These are phyloP conservation scores for Cyclura pinguis DNA, from an alignment of 2,797 vertebrate species.

Conservation along the genomic window DNA sequence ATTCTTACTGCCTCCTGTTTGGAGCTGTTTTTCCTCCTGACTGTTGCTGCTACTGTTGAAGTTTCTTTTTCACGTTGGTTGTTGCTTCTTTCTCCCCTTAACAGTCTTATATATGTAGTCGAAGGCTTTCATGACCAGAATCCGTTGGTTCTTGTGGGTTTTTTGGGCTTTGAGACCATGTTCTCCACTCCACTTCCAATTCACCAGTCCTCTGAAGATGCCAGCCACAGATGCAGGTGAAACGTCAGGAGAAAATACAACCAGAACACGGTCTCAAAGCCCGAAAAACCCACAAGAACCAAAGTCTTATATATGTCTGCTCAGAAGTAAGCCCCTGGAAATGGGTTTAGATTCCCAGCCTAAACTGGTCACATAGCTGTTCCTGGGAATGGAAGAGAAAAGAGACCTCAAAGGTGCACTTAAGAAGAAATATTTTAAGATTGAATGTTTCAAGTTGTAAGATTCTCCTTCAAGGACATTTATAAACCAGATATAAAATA, in stretches of 20 bases:
- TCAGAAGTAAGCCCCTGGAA: background rate
- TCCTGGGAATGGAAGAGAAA: background rate
- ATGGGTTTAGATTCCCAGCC: background rate
- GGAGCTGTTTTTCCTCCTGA: background rate
- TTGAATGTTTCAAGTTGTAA: background rate
- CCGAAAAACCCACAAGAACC: too few species aligned
- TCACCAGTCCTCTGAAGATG: too few species aligned
- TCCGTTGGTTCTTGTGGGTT: too few species aligned
- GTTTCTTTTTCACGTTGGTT: background rate
- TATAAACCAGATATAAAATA: background rate
- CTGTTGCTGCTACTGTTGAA: background rate
- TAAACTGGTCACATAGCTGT: background rate
- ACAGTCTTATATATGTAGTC: background rate
- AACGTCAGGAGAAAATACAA: too few species aligned
- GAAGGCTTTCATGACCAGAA: too few species aligned
- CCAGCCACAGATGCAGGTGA: too few species aligned
- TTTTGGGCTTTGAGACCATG: too few species aligned
- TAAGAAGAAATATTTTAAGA: background rate
- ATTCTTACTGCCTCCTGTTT: background rate
- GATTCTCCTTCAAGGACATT: background rate
- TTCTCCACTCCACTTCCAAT: too few species aligned
- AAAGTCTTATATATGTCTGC: background rate
- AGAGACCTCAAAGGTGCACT: background rate
- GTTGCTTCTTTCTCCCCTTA: background rate
- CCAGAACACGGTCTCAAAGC: too few species aligned